phyloP scores from a whole-genome alignment of 2,888 invertebrate genomes.

The Tuberolachnus salignus region DNA sequence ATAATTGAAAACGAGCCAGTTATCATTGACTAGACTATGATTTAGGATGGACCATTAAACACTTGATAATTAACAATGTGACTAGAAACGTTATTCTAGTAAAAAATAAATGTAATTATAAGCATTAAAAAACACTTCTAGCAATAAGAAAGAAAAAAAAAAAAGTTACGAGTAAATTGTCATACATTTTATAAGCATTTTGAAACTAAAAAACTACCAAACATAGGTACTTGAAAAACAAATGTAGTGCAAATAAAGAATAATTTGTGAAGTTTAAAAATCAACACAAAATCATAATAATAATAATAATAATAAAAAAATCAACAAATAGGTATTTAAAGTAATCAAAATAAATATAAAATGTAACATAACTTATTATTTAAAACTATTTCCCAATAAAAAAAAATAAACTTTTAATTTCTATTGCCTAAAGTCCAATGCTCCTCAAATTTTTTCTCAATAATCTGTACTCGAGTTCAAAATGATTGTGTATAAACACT shows the following conservation, averaged over 20 bases:
- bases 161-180: constrained; percentile 4
- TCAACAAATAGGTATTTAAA: constrained; percentile 20
- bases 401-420: constrained; percentile 10
- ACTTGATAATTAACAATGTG: constrained; percentile 20
- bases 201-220: neutral
- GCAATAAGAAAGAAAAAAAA: constrained; percentile 6
- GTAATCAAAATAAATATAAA: constrained; percentile 16
- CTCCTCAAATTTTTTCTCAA: constrained; percentile 37
- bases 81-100: constrained; percentile 25
- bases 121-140: constrained; percentile 29
- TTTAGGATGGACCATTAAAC: constrained; percentile 27
- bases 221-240: constrained; percentile 11
- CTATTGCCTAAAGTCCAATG: constrained; percentile 20
- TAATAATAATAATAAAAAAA: neutral
- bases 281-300: constrained; percentile 36
- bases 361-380: constrained; percentile 10
- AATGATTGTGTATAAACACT: constrained; percentile 11
- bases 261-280: constrained; percentile 30
- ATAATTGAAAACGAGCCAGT: constrained; percentile 39
- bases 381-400: constrained; percentile 10
- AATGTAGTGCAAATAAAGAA: constrained; percentile 25
- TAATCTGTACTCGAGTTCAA: constrained; percentile 49
- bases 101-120: neutral
- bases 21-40: constrained; percentile 51
- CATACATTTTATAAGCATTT: neutral